A percentile compares a stretch with the other conserved stretches of the same genome.
phyloP scores from a whole-genome alignment of 2,113 vertebrate genomes.

The Phalacrocorax carbo region DNA sequence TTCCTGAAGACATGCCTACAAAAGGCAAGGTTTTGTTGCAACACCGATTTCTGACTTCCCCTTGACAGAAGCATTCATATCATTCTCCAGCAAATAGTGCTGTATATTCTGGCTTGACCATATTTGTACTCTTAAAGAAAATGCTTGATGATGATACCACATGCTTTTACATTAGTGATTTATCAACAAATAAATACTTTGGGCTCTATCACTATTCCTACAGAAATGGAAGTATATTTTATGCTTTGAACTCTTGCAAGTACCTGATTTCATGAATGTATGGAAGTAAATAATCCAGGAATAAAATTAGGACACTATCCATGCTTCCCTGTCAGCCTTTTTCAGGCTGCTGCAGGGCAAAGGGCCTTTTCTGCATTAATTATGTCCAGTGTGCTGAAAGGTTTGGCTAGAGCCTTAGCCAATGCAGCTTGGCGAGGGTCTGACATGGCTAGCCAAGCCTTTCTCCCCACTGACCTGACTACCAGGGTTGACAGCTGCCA shows the following conservation, averaged over 20 bases:
- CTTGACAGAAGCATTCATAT: background rate
- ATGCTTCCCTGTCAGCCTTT: background rate
- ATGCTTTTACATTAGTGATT: background rate
- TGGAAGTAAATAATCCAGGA: background rate
- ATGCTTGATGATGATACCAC: background rate
- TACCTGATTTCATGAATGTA: background rate
- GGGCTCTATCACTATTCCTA: background rate
- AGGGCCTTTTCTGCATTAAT: conserved; percentile 37
- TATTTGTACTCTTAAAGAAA: background rate
- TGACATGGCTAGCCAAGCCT: conserved; percentile 1
- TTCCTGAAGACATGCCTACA: background rate
- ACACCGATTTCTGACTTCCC: background rate
- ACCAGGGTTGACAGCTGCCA: conserved; percentile 43
- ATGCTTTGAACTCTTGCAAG: background rate
- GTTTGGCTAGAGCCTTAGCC: conserved; percentile 14
- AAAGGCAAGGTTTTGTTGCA: background rate
- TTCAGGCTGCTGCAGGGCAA: conserved; percentile 15
- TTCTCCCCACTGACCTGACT: conserved; percentile 23
- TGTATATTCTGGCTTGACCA: background rate
- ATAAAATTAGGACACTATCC: background rate
- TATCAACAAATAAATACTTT: background rate
- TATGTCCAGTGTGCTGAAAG: background rate
- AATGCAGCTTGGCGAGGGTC: background rate
- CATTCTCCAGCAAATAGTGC: background rate
- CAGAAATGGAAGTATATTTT: background rate